Evolutionary conservation across 2,113 vertebrate genomes (phyloP).

Genomic region (Oreochromis aureus): DNA sequence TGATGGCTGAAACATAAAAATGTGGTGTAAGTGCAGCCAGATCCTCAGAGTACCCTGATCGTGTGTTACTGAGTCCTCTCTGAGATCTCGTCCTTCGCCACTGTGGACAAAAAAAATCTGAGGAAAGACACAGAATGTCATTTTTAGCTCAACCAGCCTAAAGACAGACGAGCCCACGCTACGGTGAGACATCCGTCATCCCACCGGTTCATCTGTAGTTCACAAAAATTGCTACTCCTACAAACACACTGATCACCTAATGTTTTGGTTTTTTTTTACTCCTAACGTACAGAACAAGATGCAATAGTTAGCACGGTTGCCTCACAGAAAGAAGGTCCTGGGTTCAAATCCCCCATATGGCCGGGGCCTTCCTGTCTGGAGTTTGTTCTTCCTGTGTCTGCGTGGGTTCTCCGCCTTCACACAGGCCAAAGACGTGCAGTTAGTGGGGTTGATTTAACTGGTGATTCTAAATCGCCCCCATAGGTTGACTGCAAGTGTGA

Average conservation of each 20-base stretch:
- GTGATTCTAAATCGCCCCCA: background rate
- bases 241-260: background rate
- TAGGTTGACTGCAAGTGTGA: background rate
- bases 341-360: background rate
- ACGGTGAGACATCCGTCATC: background rate
- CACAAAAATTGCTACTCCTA: background rate
- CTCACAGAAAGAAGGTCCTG: background rate
- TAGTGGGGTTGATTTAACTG: background rate
- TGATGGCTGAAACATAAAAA: background rate
- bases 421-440: background rate
- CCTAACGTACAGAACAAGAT: background rate
- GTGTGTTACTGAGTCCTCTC: background rate
- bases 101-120: background rate
- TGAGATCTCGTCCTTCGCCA: rapidly evolving
- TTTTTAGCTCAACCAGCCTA: background rate
- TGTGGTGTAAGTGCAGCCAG: background rate
- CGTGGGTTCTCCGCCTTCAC: background rate
- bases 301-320: background rate
- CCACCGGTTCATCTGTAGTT: background rate
- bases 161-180: background rate
- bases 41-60: background rate
- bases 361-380: background rate
- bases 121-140: rapidly evolving
- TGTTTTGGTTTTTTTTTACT: rapidly evolving
- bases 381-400: background rate